These are phyloP conservation scores for Melieria omissa DNA, from an alignment of 2,888 invertebrate species.

Conservation along the genomic window DNA sequence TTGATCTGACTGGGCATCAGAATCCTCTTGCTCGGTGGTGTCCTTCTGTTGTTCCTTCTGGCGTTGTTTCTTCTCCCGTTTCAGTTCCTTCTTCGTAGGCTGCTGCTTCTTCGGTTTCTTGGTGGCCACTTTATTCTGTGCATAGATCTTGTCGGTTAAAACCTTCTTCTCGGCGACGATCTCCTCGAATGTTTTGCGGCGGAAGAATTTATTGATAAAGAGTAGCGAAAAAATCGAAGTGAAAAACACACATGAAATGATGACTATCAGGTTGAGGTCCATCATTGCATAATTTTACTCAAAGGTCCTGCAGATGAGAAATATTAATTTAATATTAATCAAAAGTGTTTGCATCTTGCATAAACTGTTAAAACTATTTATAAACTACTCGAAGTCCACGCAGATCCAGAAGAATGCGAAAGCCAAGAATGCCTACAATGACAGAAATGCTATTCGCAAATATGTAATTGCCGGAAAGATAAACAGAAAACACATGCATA, in stretches of 20 bases:
- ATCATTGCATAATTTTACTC: conserved; percentile 64
- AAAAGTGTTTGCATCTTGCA: too few relatives aligned
- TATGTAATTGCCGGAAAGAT: too few relatives aligned
- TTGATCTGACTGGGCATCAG: conserved; percentile 59
- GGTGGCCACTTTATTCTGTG: conserved; percentile 55
- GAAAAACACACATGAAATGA: conserved; percentile 65
- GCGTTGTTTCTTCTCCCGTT: conserved; percentile 62
- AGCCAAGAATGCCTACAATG: too few relatives aligned
- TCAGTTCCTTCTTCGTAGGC: conserved; percentile 56
- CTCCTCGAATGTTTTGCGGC: conserved; percentile 67
- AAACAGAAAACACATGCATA: too few relatives aligned
- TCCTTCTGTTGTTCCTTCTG: conserved; percentile 56
- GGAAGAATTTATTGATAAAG: conserved; percentile 65
- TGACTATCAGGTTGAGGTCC: conserved; percentile 66
- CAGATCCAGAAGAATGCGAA: too few relatives aligned
- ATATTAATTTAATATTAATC: too few relatives aligned
- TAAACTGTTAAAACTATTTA: too few relatives aligned
- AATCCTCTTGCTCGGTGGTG: conserved; percentile 56
- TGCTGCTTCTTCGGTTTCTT: conserved; percentile 59
- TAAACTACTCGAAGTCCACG: too few relatives aligned
- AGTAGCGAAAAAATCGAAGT: conserved; percentile 64
- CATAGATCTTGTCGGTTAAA: conserved; percentile 64
- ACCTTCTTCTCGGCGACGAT: conserved; percentile 66
- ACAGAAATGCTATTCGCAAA: too few relatives aligned
- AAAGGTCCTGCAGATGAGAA: conserved; percentile 23